Conservation (phyloP, 1,140 invertebrate genomes). For the Cotesia glomerata region DNA sequence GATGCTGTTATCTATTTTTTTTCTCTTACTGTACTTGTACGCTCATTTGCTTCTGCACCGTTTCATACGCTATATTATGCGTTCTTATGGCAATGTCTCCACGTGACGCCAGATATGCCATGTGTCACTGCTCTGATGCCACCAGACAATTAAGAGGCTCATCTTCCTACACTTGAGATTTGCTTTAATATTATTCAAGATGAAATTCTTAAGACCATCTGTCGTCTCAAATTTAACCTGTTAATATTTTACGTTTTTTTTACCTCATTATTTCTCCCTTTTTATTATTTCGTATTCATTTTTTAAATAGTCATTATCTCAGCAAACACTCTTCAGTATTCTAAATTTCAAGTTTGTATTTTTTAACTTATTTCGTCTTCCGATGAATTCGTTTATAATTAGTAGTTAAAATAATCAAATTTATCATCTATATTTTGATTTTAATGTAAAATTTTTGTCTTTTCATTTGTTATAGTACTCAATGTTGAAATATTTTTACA, state of each 20-base stretch:
- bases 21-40: background rate
- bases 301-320: too few species aligned
- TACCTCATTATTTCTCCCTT: background rate
- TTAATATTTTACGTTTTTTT: background rate
- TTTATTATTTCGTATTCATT: too few species aligned
- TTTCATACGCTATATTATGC: background rate
- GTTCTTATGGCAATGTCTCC: constrained; percentile 1
- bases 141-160: constrained; percentile 57
- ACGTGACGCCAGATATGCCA: constrained; percentile 35
- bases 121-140: constrained; percentile 51
- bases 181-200: constrained; percentile 3
- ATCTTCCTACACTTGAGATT: constrained; percentile 15
- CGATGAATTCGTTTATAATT: too few species aligned
- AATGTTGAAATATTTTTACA: too few species aligned
- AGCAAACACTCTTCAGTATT: too few species aligned
- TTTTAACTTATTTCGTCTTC: too few species aligned
- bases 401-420: too few species aligned
- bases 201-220: background rate
- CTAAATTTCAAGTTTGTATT: too few species aligned
- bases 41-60: constrained; percentile 35
- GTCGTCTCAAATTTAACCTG: constrained; percentile 13
- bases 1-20: too few species aligned
- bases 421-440: too few species aligned
- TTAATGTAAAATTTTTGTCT: too few species aligned
- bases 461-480: too few species aligned